Evolutionary conservation across 2,113 vertebrate genomes (phyloP).

Genomic region (Coptodon bakossiorum): DNA sequence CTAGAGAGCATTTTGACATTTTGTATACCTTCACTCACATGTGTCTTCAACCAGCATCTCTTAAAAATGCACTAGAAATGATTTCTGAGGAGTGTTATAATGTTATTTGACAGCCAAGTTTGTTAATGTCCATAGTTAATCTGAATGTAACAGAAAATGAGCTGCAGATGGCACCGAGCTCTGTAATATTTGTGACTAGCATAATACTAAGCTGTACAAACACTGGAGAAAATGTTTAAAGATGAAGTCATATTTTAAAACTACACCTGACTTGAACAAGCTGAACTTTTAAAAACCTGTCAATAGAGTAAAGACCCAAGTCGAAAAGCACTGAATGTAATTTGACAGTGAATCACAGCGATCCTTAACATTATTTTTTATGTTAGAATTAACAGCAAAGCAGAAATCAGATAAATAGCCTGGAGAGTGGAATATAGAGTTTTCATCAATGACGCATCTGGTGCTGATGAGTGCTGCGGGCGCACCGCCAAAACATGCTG

Average conservation of each 20-base stretch:
- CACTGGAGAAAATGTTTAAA: not conserved
- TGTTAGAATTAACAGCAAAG: conserved; percentile 26
- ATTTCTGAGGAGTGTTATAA: not conserved
- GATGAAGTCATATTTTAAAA: not conserved
- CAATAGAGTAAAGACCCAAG: not conserved
- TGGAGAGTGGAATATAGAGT: not conserved
- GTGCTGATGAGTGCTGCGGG: not conserved
- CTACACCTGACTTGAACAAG: not conserved
- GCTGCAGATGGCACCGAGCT: not conserved
- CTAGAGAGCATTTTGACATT: not conserved
- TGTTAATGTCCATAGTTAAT: not conserved
- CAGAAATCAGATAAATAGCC: conserved; percentile 18
- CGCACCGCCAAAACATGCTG: not conserved
- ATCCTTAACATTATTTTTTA: conserved; percentile 4
- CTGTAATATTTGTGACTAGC: not conserved
- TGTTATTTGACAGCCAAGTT: not conserved
- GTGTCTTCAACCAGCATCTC: not conserved
- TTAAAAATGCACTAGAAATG: not conserved
- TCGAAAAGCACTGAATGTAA: not conserved
- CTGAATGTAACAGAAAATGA: not conserved
- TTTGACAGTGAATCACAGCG: not conserved
- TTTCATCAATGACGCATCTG: conserved; percentile 37
- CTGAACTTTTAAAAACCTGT: not conserved
- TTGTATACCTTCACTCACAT: not conserved
- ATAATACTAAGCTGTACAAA: not conserved